Conservation (phyloP, 2,113 vertebrate species). For the Dascyllus trimaculatus region DNA sequence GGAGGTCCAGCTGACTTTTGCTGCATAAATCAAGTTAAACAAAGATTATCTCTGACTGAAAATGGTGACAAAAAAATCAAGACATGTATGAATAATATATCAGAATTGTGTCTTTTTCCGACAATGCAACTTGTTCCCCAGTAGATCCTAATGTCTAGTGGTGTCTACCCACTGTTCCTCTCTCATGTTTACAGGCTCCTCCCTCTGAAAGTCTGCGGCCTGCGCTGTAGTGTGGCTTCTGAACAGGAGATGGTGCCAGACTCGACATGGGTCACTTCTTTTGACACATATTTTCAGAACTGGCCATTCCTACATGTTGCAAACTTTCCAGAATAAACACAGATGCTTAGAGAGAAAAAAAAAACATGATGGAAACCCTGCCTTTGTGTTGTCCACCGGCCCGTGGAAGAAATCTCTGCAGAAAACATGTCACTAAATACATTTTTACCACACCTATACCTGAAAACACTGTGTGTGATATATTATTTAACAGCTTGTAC, state of each 20-base stretch:
- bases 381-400: neutral
- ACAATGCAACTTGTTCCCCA: neutral
- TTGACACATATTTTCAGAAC: neutral
- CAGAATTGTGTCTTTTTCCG: neutral
- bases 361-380: neutral
- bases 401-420: neutral
- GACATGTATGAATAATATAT: no score
- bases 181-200: neutral
- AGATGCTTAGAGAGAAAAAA: neutral
- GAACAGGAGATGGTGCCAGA: conserved; percentile 84
- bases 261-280: conserved; percentile 17
- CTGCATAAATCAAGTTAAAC: neutral
- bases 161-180: neutral
- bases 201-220: conserved; percentile 8
- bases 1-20: neutral
- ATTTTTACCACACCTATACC: neutral
- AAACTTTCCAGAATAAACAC: neutral
- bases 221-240: conserved; percentile 51
- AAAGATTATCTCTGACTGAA: neutral
- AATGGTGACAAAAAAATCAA: no score
- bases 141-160: neutral
- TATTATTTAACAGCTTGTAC: neutral
- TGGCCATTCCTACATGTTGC: neutral
- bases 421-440: neutral
- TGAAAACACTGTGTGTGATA: neutral